These are phyloP conservation scores for Pogonomyrmex barbatus DNA, from an alignment of 1,140 invertebrate genomes.

Conservation along the genomic window DNA sequence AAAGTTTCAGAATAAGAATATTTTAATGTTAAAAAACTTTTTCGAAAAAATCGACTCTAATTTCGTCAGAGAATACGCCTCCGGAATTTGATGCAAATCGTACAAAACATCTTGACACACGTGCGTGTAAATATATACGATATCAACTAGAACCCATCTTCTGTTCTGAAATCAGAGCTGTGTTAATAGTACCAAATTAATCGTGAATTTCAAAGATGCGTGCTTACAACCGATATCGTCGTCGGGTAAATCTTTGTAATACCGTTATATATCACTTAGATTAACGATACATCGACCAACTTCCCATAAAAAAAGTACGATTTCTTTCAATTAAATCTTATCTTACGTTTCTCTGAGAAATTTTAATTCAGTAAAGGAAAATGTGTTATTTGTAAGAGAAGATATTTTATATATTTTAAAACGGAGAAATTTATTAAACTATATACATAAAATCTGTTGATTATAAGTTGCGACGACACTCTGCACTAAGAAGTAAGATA, in stretches of 20 bases:
- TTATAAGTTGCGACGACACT: slow-evolving; percentile 22
- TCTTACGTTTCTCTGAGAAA: background rate
- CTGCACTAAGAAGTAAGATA: slow-evolving; percentile 45
- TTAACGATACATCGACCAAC: slow-evolving; percentile 29
- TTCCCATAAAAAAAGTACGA: background rate
- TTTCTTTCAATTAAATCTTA: slow-evolving; percentile 28
- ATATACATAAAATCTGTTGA: slow-evolving; percentile 19
- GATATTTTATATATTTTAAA: slow-evolving; percentile 51
- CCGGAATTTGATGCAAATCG: slow-evolving; percentile 32
- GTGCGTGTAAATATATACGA: background rate
- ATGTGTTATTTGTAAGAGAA: slow-evolving; percentile 34
- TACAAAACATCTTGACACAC: slow-evolving; percentile 12
- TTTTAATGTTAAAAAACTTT: background rate
- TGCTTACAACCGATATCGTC: background rate
- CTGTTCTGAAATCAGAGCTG: slow-evolving; percentile 55
- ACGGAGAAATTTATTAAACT: slow-evolving; percentile 2
- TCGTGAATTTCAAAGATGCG: slow-evolving; percentile 42
- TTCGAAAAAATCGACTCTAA: background rate
- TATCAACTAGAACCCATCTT: slow-evolving; percentile 59
- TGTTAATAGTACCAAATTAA: slow-evolving; percentile 62
- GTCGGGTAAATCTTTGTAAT: slow-evolving; percentile 18
- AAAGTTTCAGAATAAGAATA: background rate
- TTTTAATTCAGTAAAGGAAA: slow-evolving; percentile 20
- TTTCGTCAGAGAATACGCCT: slow-evolving; percentile 34
- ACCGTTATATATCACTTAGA: background rate